Evolutionary conservation across 2,113 vertebrate species (phyloP), one percentile per base, ranked within the genome.

Genomic region (Tragelaphus imberbis): DNA sequence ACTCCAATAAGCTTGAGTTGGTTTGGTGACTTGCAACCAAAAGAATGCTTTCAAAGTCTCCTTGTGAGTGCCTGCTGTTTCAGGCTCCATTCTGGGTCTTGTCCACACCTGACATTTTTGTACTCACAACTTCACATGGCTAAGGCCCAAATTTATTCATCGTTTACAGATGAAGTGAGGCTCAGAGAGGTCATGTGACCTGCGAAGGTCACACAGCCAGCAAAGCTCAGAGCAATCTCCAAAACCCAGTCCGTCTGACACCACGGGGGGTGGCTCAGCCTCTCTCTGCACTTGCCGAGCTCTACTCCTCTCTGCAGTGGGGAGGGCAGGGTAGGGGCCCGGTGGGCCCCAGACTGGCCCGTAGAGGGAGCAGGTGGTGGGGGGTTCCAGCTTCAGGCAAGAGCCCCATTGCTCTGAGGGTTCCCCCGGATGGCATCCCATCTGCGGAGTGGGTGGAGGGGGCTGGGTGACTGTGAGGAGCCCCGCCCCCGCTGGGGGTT

Each of bases 351-450:
- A 33, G 44, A 33, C 21, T 15, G 28, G 56, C 47, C 47, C 28
- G n/a, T 5, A 1, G 7, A 0, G 0, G n/a, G 10, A 14, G 55
- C 81, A 51, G 58, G 12, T 2, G 58, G 28, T 7, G 1, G 28
- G 36, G 25, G 7, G 3, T 21, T 49, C 36, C 71, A 30, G 23
- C 71, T 68, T 75, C 40, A 30, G 58, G 23, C 14, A 23, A 63
- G 21, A 13, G 11, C 65, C 40, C 10, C 7, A 4, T 33, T 10
- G 49, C 30, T 36, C 15, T 0, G 1, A 58, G 82, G 25, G 82
- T 14, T 23, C 9, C 16, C 58, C n/a, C 2, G 2, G n/a, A 75
- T 5, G 9, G n/a, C 68, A 40, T 75, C 68, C 12, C 5, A 40
- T 87, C 10, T 0, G 51, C 33, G 61, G 75, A 79, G 71, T 3